Conservation (phyloP, 2,113 vertebrate species). For the Mirounga angustirostris region DNA sequence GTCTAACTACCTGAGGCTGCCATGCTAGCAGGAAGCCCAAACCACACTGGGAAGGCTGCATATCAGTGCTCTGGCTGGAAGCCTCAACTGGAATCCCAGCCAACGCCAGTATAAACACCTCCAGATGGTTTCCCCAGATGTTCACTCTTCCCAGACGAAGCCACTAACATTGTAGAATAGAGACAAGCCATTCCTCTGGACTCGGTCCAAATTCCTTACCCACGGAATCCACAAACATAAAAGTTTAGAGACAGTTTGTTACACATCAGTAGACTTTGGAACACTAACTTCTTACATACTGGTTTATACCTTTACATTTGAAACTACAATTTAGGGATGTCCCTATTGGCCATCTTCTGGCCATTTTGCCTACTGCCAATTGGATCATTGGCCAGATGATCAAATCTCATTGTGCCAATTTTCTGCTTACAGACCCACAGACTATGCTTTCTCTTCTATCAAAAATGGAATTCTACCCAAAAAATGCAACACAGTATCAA, state of each 20-base stretch:
- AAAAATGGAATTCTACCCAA: neutral
- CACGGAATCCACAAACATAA: neutral
- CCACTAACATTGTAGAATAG: neutral
- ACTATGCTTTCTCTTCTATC: conserved; percentile 47
- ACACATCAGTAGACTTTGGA: neutral
- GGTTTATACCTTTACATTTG: conserved; percentile 38
- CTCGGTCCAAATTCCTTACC: conserved; percentile 42
- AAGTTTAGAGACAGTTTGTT: neutral
- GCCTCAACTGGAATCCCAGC: neutral
- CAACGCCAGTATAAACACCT: neutral
- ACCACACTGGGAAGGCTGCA: accelerated
- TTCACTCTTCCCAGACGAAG: neutral
- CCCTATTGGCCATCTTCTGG: neutral
- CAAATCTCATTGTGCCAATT: neutral
- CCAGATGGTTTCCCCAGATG: neutral
- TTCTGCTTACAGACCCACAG: neutral
- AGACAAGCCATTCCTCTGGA: neutral
- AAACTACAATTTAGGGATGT: conserved; percentile 3
- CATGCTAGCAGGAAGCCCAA: neutral
- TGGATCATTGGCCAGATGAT: neutral
- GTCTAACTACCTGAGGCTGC: neutral
- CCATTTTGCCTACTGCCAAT: no score
- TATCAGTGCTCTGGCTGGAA: neutral
- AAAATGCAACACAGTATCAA: neutral
- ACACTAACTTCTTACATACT: neutral